Percentiles rank a stretch among this genome's conserved stretches.
These are phyloP conservation scores for Toxotes chatareus DNA, from an alignment of 2,113 vertebrate genomes.

Conservation along the genomic window DNA sequence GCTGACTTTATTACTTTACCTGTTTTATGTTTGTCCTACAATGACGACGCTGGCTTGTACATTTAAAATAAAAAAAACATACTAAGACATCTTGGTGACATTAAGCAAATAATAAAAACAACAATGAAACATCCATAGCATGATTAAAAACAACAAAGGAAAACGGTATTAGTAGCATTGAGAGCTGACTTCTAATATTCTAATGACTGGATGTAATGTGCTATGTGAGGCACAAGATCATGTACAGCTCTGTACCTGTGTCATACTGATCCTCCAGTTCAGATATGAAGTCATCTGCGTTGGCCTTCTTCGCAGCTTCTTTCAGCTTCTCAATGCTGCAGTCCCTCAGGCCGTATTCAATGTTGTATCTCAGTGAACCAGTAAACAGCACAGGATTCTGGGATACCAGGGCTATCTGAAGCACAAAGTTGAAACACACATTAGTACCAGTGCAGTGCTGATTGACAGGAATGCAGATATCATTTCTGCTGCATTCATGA, in stretches of 20 bases:
- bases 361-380: slow-evolving; percentile 82
- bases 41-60: too few species aligned
- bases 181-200: neutral
- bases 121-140: neutral
- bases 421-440: neutral
- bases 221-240: neutral
- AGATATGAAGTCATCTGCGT: slow-evolving; percentile 74
- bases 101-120: neutral
- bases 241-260: slow-evolving; percentile 69
- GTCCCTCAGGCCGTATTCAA: slow-evolving; percentile 78
- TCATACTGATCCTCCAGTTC: slow-evolving; percentile 71
- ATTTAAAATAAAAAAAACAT: neutral
- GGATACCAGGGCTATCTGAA: slow-evolving; percentile 76
- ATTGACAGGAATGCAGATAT: neutral
- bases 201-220: too few species aligned
- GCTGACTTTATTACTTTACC: too few species aligned
- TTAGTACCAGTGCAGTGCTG: neutral
- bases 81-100: too few species aligned
- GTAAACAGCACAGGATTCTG: slow-evolving; percentile 84
- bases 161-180: neutral
- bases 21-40: too few species aligned
- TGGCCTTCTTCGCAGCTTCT: slow-evolving; percentile 68
- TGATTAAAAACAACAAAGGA: neutral
- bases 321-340: slow-evolving; percentile 61
- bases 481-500: too few species aligned